Evolutionary conservation across 2,113 vertebrate genomes (phyloP).

Genomic region (Rana temporaria): DNA sequence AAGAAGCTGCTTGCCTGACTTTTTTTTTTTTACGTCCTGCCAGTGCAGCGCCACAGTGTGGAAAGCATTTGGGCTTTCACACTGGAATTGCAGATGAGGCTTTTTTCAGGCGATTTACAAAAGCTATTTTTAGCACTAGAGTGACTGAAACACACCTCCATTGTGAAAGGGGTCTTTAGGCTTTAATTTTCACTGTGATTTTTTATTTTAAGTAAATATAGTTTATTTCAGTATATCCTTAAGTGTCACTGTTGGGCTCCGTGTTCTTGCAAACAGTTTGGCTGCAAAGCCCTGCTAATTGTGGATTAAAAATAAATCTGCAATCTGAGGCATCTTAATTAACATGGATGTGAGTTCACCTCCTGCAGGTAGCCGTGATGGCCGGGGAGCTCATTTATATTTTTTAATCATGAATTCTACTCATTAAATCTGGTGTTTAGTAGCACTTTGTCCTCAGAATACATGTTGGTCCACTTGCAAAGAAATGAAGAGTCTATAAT

Average conservation of each 20-base stretch:
- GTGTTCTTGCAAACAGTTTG: too few species aligned
- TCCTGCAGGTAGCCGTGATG: not conserved
- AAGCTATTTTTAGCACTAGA: too few species aligned
- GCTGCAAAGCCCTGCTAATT: not conserved
- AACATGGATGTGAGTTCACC: not conserved
- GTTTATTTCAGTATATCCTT: not conserved
- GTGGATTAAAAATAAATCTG: constrained; percentile 7
- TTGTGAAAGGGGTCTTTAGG: too few species aligned
- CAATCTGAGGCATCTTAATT: constrained; percentile 25
- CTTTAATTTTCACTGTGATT: too few species aligned
- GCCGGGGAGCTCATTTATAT: not conserved
- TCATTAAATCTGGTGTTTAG: not conserved
- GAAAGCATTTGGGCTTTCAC: too few species aligned
- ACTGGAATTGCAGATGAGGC: too few species aligned
- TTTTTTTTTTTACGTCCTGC: too few species aligned
- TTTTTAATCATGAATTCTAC: not conserved
- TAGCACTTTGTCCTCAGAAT: not conserved
- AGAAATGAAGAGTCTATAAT: too few species aligned
- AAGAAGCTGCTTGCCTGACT: too few species aligned
- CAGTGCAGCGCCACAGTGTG: too few species aligned
- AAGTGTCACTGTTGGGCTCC: not conserved
- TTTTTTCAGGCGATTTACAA: too few species aligned
- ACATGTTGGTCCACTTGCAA: not conserved
- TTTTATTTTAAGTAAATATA: not conserved
- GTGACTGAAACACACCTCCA: too few species aligned